A percentile compares a stretch with the other conserved stretches of the same genome.
These are phyloP conservation scores for Dermolepida albohirtum DNA, from an alignment of 2,888 invertebrate species.

Conservation along the genomic window DNA sequence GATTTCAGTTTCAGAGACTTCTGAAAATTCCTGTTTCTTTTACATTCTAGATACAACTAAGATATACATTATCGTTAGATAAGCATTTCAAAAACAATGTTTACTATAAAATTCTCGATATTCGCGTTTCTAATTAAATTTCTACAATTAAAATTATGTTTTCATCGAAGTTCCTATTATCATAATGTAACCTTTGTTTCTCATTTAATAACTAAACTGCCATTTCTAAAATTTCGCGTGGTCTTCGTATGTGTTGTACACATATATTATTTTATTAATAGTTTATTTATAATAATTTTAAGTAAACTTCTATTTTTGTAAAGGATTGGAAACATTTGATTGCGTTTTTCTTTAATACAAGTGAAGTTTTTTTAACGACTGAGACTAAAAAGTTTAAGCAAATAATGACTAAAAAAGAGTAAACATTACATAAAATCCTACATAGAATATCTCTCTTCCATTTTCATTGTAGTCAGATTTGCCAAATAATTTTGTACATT, in stretches of 20 bases:
- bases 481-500: slow-evolving; percentile 32
- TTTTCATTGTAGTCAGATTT: slow-evolving; percentile 34
- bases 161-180: too few relatives aligned
- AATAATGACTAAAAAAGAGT: neutral
- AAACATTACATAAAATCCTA: slow-evolving; percentile 1
- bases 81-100: too few relatives aligned
- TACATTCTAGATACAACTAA: too few relatives aligned
- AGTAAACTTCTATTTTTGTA: slow-evolving; percentile 37
- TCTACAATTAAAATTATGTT: too few relatives aligned
- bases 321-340: slow-evolving; percentile 23
- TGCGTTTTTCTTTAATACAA: slow-evolving; percentile 5
- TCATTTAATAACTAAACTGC: too few relatives aligned
- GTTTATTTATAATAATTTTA: slow-evolving; percentile 36
- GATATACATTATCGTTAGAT: too few relatives aligned
- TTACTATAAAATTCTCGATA: too few relatives aligned
- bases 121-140: too few relatives aligned
- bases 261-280: slow-evolving; percentile 32
- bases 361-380: neutral
- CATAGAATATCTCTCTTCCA: slow-evolving; percentile 6
- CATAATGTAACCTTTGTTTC: too few relatives aligned
- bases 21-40: too few relatives aligned
- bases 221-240: too few relatives aligned
- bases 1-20: too few relatives aligned
- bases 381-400: neutral
- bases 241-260: slow-evolving; percentile 14